A percentile compares a stretch with the other conserved stretches of the same genome.
These are phyloP conservation scores for Drosophila borealis DNA, from an alignment of 2,888 invertebrate genomes.

Conservation along the genomic window DNA sequence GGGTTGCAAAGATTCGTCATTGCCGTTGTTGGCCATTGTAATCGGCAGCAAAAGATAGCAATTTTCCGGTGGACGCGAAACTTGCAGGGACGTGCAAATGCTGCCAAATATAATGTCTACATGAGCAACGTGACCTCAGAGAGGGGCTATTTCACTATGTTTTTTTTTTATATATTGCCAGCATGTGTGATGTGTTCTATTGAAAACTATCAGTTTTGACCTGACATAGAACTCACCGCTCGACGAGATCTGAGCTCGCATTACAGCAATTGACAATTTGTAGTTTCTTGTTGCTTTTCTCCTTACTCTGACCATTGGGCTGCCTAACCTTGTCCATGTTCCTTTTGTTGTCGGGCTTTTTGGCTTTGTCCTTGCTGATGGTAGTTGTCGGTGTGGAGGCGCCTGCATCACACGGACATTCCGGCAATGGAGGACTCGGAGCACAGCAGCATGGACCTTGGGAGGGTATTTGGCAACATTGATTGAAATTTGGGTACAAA, in stretches of 20 bases:
- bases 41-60: conserved; percentile 39
- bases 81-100: conserved; percentile 44
- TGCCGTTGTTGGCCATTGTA: conserved; percentile 18
- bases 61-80: conserved; percentile 34
- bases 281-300: background rate
- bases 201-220: background rate
- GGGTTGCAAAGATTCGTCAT: background rate
- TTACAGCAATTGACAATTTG: conserved; percentile 34
- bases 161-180: conserved; percentile 1
- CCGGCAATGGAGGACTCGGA: background rate
- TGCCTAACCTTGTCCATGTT: background rate
- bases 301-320: background rate
- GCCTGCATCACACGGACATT: background rate
- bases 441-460: background rate
- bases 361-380: background rate
- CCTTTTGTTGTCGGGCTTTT: background rate
- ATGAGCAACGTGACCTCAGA: conserved; percentile 22
- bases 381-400: background rate
- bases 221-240: conserved; percentile 68
- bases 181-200: conserved; percentile 13
- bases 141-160: conserved; percentile 22
- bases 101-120: conserved; percentile 42
- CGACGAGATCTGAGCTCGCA: conserved; percentile 32
- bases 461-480: conserved; percentile 1
- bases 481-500: background rate